phyloP scores from a whole-genome alignment of 1,140 invertebrate genomes.

The Bombus sylvicola region DNA sequence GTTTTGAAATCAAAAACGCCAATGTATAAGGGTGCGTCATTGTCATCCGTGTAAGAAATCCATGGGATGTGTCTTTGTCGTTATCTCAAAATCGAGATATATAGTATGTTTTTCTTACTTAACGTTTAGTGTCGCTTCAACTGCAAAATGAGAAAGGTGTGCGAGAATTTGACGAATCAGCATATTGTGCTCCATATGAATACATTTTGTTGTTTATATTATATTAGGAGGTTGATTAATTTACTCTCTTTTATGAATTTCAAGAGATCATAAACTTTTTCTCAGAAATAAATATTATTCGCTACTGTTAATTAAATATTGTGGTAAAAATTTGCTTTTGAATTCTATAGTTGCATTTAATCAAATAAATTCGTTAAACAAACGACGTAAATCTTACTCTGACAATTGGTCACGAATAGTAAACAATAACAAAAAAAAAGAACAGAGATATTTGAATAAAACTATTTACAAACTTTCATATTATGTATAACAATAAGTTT shows the following conservation, averaged over 20 bases:
- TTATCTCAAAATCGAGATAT: no score
- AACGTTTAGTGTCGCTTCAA: no score
- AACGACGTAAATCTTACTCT: background rate
- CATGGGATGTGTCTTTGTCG: background rate
- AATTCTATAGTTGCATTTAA: background rate
- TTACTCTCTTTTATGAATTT: background rate
- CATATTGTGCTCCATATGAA: no score
- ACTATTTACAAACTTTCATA: background rate
- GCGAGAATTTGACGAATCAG: no score
- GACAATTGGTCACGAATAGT: background rate
- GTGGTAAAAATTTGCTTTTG: background rate
- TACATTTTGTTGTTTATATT: no score
- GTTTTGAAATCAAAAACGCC: constrained; percentile 3
- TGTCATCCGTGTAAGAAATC: background rate
- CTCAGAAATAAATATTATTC: background rate
- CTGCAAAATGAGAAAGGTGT: no score
- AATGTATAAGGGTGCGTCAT: background rate
- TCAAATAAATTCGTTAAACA: background rate
- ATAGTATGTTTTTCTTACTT: no score
- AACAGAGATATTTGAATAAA: no score
- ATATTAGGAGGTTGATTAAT: no score
- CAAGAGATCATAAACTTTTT: background rate
- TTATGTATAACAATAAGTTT: background rate
- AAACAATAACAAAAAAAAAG: background rate
- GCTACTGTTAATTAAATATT: background rate